Percentiles rank a stretch among this genome's conserved stretches.
These are phyloP conservation scores for Melospiza georgiana DNA, from an alignment of 2,113 vertebrate species.

Conservation along the genomic window DNA sequence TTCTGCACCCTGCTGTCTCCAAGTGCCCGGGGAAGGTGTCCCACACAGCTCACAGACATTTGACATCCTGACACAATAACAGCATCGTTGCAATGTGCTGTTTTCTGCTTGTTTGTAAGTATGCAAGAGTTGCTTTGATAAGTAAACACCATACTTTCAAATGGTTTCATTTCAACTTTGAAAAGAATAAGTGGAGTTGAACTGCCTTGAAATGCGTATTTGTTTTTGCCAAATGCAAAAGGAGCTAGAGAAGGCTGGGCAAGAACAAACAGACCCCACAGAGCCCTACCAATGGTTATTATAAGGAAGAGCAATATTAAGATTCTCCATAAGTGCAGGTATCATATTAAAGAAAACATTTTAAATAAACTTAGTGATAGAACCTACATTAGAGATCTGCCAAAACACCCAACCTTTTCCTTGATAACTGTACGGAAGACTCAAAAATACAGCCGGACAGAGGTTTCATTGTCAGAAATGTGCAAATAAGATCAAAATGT, in stretches of 20 bases:
- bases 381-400: constrained; percentile 19
- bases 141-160: neutral
- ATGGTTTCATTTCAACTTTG: neutral
- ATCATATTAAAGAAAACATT: neutral
- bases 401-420: constrained; percentile 12
- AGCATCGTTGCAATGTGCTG: neutral
- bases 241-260: neutral
- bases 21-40: neutral
- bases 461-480: neutral
- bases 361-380: constrained; percentile 39
- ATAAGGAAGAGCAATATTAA: constrained; percentile 10
- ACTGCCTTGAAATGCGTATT: neutral
- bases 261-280: neutral
- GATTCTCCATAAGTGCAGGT: constrained; percentile 3
- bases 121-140: neutral
- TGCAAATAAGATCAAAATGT: neutral
- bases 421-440: neutral
- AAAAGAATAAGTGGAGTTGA: neutral
- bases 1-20: neutral
- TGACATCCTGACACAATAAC: neutral
- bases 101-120: neutral
- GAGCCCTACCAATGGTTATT: neutral
- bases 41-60: neutral
- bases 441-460: constrained; percentile 7
- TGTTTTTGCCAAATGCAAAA: neutral